These are phyloP conservation scores for Drosophila algonquin DNA, from an alignment of 2,888 invertebrate species.

Conservation along the genomic window DNA sequence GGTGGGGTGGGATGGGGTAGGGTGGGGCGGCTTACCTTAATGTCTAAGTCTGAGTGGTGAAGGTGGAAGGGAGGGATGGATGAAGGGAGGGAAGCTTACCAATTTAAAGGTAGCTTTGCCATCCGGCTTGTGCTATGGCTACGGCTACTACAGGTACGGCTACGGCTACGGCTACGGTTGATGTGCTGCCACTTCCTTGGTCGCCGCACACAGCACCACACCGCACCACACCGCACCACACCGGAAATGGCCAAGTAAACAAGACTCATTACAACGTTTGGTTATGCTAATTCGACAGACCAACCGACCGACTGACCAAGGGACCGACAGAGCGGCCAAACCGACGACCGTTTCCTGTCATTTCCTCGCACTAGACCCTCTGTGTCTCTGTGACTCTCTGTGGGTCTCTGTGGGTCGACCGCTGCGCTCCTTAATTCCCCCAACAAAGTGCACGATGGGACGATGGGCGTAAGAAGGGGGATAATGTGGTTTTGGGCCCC, in stretches of 20 bases:
- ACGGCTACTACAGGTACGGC: too few relatives aligned
- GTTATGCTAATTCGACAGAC: conserved; percentile 70
- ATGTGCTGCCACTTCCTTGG: conserved; percentile 21
- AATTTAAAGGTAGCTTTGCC: conserved; percentile 34
- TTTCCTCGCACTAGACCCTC: not conserved
- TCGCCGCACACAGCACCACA: conserved; percentile 49
- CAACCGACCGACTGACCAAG: too few relatives aligned
- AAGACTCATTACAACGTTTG: conserved; percentile 76
- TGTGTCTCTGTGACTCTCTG: conserved; percentile 17
- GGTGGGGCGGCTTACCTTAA: conserved; percentile 18
- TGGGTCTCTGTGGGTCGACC: conserved; percentile 7
- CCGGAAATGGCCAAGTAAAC: conserved; percentile 79
- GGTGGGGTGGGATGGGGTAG: not conserved
- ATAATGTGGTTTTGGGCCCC: conserved; percentile 58
- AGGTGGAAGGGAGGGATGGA: conserved; percentile 1
- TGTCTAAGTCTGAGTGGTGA: conserved; percentile 4
- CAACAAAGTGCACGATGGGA: conserved; percentile 39
- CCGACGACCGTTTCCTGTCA: conserved; percentile 55
- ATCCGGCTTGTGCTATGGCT: conserved; percentile 45
- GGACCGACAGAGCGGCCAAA: conserved; percentile 5
- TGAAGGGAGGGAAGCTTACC: not conserved
- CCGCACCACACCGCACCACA: conserved; percentile 31
- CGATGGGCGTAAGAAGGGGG: conserved; percentile 36
- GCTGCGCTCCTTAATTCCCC: conserved; percentile 49
- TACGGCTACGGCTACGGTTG: conserved; percentile 8